These are phyloP conservation scores for Drosophila simulans DNA, from an alignment of 1,140 invertebrate genomes.

Conservation along the genomic window DNA sequence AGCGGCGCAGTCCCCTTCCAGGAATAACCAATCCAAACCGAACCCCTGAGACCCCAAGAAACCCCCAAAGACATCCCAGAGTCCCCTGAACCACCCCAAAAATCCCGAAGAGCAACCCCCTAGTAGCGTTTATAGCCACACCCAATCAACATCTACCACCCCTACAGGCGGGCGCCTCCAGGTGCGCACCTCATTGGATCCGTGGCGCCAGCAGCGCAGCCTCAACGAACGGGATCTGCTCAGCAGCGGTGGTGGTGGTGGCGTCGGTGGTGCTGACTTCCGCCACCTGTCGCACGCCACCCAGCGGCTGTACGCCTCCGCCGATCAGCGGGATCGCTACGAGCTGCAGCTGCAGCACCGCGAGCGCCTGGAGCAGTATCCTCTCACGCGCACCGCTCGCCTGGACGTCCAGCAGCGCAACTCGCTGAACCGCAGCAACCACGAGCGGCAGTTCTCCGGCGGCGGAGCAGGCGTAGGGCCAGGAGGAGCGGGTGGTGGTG, in stretches of 20 bases:
- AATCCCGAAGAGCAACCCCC: conserved; percentile 21
- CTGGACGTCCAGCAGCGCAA: conserved; percentile 84
- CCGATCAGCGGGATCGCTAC: conserved; percentile 80
- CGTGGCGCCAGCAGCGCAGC: conserved; percentile 81
- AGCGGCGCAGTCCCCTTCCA: conserved; percentile 41
- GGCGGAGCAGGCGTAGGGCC: conserved; percentile 6
- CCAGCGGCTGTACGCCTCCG: conserved; percentile 77
- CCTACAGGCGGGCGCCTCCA: conserved; percentile 78
- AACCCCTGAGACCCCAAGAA: conserved; percentile 7
- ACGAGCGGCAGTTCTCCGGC: conserved; percentile 73
- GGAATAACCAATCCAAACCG: neutral
- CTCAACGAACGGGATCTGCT: conserved; percentile 80
- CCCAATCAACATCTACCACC: conserved; percentile 60
- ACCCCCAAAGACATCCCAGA: neutral
- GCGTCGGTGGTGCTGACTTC: conserved; percentile 43
- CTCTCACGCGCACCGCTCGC: conserved; percentile 74
- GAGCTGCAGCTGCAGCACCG: conserved; percentile 80
- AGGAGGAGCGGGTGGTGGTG: conserved; percentile 25
- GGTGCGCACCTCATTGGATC: conserved; percentile 69
- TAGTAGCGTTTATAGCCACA: conserved; percentile 42
- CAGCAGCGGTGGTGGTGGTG: conserved; percentile 63
- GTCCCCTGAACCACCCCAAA: neutral
- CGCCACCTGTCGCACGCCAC: conserved; percentile 66
- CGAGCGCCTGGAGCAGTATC: conserved; percentile 78
- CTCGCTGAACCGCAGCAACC: conserved; percentile 80